Evolutionary conservation across 1,140 invertebrate species (phyloP).

Genomic region (Campoletis sonorensis): DNA sequence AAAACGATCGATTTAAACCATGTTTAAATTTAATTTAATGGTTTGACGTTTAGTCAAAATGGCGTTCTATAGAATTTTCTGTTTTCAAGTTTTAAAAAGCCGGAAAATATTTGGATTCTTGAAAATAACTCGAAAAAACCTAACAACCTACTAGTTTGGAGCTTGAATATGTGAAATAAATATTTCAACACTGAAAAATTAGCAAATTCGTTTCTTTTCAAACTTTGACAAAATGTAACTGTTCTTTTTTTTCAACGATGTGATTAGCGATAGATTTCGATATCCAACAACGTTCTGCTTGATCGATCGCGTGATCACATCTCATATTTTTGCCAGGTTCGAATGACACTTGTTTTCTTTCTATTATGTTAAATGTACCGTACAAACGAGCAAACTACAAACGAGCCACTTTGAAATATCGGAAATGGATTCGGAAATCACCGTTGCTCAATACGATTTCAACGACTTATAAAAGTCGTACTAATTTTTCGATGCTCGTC

Average conservation of each 20-base stretch:
- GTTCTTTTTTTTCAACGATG: background rate
- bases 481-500: background rate
- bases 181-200: background rate
- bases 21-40: too few species aligned
- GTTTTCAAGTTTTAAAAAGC: too few species aligned
- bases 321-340: slow-evolving; percentile 10
- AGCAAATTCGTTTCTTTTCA: too few species aligned
- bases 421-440: background rate
- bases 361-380: slow-evolving; percentile 14
- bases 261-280: background rate
- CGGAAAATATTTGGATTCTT: too few species aligned
- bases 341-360: background rate
- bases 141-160: background rate
- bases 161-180: background rate
- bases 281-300: slow-evolving; percentile 24
- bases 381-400: background rate
- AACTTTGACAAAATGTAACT: background rate
- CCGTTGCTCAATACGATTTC: background rate
- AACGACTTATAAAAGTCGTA: slow-evolving; percentile 10
- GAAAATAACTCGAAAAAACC: too few species aligned
- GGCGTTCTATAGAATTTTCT: too few species aligned
- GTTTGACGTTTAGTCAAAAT: too few species aligned
- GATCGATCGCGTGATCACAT: slow-evolving; percentile 7
- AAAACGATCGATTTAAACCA: too few species aligned
- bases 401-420: background rate